Base-by-base conservation (phyloP, 2,888 invertebrate species). In the Cheilosia pagana region DNA sequence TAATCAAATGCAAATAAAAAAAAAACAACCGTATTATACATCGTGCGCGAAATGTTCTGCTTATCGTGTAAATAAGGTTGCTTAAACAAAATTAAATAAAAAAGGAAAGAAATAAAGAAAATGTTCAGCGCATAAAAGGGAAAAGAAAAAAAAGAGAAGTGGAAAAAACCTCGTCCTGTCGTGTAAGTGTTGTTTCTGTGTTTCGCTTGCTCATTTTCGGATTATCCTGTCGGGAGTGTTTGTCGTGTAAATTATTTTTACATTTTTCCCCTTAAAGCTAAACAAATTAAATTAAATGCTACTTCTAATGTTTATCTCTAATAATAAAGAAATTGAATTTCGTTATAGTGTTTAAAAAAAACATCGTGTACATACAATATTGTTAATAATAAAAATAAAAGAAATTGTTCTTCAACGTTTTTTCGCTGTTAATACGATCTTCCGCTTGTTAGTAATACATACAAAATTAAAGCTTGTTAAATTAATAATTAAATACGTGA, bases 371-470 rank as follows among this genome's bases (percentile, higher is more conserved):
- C 28, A 41, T 14, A 74, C 60, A 81, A 25, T 57, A 43, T 63
- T 62, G 45, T 77, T 74, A 77, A 77, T 21, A 21, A 57, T 35
- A 65, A 35, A 41, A 10, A 14, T 14, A 68, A 72, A 48, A 62
- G 7, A 45, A 35, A 65, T 50, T 57, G 41, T 59, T 53, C 39
- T 52, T 65, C 16, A 71, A 28, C 65, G 25, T 71, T 68, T 55
- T 59, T 81, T 70, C 79, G 85, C 75, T 81, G 72, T 60, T 81
- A 75, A 67, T 76, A 85, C 60, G 85, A 85, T 81, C 85, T 85
- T 85, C 85, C 85, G 85, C 85, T 85, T 85, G 23, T 70, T 57
- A 68, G 19, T 59, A 19, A 67, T 48, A 43, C 19, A 63, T 16
- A 53, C 48, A 39, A 52, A 62, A 53, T 8, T 43, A 23, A 65